A percentile compares a stretch with the other conserved stretches of the same genome.
These are phyloP conservation scores for Erebia epiphron DNA, from an alignment of 2,888 invertebrate genomes.

Conservation along the genomic window DNA sequence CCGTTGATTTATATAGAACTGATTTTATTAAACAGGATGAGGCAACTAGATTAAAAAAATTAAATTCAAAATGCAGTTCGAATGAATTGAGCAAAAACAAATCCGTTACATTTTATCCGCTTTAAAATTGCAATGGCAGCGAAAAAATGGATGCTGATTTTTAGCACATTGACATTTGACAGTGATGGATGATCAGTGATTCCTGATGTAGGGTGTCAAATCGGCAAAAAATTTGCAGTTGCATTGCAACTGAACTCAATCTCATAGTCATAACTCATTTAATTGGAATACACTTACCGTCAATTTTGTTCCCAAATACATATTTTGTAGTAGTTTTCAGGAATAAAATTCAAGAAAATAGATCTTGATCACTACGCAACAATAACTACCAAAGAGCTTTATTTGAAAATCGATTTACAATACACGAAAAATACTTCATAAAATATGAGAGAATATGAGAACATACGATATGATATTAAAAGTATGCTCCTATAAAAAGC, in stretches of 20 bases:
- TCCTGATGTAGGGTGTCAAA: slow-evolving; percentile 10
- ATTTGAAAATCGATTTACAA: too few species aligned
- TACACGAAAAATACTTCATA: too few species aligned
- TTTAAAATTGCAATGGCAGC: slow-evolving; percentile 4
- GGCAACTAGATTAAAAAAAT: neutral
- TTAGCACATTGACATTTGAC: slow-evolving; percentile 18
- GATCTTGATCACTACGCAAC: too few species aligned
- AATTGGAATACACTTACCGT: slow-evolving; percentile 6
- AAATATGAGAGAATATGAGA: too few species aligned
- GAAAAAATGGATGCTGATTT: slow-evolving; percentile 8
- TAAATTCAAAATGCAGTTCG: neutral
- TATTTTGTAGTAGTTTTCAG: neutral
- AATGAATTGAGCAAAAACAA: slow-evolving; percentile 10
- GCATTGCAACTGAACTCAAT: slow-evolving; percentile 13
- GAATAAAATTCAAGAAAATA: too few species aligned
- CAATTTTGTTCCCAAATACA: neutral
- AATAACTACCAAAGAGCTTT: too few species aligned
- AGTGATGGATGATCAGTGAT: slow-evolving; percentile 17
- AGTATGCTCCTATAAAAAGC: too few species aligned
- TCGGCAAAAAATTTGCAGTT: slow-evolving; percentile 4
- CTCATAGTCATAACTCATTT: slow-evolving; percentile 9
- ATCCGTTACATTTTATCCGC: slow-evolving; percentile 10
- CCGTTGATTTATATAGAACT: neutral
- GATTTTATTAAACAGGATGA: neutral
- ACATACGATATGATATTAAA: too few species aligned